Percentiles rank a stretch among this genome's conserved stretches.
Evolutionary conservation across 2,113 vertebrate species (phyloP).

Genomic region (Sylvia atricapilla): DNA sequence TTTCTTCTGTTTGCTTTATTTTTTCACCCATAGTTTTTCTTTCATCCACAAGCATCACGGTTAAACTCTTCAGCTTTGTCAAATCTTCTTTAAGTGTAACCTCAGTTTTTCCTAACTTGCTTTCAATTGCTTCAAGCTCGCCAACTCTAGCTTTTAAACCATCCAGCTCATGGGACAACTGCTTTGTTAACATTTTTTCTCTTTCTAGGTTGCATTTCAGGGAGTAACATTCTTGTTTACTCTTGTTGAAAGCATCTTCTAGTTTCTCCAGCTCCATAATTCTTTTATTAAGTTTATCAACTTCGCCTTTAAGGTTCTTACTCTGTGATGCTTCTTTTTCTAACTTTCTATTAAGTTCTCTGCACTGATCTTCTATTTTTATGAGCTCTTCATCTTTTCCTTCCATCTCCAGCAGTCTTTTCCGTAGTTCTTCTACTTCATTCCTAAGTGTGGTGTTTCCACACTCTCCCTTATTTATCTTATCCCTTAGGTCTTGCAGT

Average conservation of each 20-base stretch:
- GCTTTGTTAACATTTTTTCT: conserved; percentile 87
- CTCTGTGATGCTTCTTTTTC: conserved; percentile 90
- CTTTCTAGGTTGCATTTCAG: conserved; percentile 91
- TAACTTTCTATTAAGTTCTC: conserved; percentile 90
- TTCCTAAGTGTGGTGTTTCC: conserved; percentile 85
- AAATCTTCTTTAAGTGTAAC: conserved; percentile 90
- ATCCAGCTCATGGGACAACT: conserved; percentile 87
- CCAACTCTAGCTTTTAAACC: conserved; percentile 85
- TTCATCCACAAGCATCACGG: conserved; percentile 95
- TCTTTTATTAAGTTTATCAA: conserved; percentile 91
- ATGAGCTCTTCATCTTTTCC: conserved; percentile 95
- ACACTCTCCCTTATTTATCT: conserved; percentile 87
- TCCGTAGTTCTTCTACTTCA: conserved; percentile 91
- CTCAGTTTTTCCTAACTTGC: conserved; percentile 88
- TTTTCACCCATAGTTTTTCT: conserved; percentile 91
- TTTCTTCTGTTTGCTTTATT: conserved; percentile 92
- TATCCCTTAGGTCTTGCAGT: conserved; percentile 90
- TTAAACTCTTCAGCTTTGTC: conserved; percentile 94
- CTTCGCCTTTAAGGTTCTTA: conserved; percentile 85
- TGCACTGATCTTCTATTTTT: conserved; percentile 93
- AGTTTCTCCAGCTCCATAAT: conserved; percentile 93
- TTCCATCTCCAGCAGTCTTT: conserved; percentile 93
- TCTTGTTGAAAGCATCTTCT: conserved; percentile 92
- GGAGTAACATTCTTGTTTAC: conserved; percentile 90
- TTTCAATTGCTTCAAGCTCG: conserved; percentile 87